These are phyloP conservation scores for Zoroaster sp. DNA, from an alignment of 53 echinoderm and acorn worm species.

Conservation along the genomic window DNA sequence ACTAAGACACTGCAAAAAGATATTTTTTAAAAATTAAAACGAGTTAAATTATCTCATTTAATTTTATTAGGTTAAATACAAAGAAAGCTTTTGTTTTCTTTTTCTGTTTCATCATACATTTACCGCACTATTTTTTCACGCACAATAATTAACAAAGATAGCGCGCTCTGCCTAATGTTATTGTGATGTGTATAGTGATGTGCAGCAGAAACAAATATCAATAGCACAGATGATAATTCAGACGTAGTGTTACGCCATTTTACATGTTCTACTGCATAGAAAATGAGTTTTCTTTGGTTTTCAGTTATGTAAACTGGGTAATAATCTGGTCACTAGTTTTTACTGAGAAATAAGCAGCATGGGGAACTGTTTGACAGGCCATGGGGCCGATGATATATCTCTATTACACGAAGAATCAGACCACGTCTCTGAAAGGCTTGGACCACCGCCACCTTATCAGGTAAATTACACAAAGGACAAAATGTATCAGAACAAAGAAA, in stretches of 20 bases:
- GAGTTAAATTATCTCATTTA: no score
- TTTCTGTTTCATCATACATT: not conserved
- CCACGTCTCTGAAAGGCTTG: constrained; percentile 73
- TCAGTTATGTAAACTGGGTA: not conserved
- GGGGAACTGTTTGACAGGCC: constrained; percentile 99
- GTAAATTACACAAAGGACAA: not conserved
- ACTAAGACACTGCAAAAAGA: not conserved
- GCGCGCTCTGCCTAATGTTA: constrained; percentile 24
- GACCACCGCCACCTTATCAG: constrained; percentile 98
- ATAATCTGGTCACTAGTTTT: not conserved
- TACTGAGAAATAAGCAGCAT: constrained; percentile 33
- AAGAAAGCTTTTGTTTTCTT: no score
- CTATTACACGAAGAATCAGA: constrained; percentile 86
- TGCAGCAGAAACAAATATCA: not conserved
- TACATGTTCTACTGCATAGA: not conserved
- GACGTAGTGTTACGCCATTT: constrained; percentile 14
- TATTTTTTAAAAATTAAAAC: no score
- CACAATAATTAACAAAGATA: not conserved
- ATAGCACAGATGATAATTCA: not conserved
- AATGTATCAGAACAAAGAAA: no score
- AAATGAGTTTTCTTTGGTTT: not conserved
- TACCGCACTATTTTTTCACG: constrained; percentile 7
- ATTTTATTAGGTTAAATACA: not conserved
- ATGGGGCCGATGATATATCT: constrained; percentile 95
- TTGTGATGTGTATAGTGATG: not conserved